Conservation (phyloP, 2,113 vertebrate genomes). For the Ctenodactylus gundi region DNA sequence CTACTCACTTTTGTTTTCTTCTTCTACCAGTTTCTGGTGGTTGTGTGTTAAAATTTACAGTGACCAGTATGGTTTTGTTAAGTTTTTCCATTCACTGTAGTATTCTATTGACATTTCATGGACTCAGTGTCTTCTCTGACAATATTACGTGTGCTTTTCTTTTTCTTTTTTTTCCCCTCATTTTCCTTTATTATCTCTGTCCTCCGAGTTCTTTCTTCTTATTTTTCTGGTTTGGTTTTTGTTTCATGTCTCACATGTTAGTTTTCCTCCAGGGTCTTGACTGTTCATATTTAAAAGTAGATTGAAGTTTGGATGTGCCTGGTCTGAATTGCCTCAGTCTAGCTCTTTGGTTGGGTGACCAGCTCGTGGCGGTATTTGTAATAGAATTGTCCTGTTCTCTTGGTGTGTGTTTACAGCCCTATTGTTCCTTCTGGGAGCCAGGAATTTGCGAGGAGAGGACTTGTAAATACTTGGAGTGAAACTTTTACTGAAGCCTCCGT, state of each 20-base stretch:
- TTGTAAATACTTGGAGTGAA: not conserved
- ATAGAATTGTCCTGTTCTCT: not conserved
- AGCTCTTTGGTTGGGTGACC: not conserved
- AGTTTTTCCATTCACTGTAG: not conserved
- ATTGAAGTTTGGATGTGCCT: fast-evolving
- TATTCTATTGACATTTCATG: not conserved
- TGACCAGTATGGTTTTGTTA: not conserved
- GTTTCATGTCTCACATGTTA: not conserved
- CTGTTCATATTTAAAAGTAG: not conserved
- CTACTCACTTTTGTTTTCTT: not conserved
- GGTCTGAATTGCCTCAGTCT: no score
- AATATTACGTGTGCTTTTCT: not conserved
- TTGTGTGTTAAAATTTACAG: not conserved
- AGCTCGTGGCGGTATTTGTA: not conserved
- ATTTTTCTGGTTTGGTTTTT: not conserved
- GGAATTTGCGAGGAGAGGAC: not conserved
- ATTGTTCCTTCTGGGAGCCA: not conserved
- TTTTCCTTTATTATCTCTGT: not conserved
- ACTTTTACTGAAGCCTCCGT: not conserved
- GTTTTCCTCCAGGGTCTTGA: not conserved
- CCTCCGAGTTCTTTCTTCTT: no score
- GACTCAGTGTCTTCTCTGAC: not conserved
- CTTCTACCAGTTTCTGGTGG: not conserved
- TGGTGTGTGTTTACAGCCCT: not conserved
- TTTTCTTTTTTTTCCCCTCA: not conserved